phyloP scores from a whole-genome alignment of 2,888 invertebrate species.

The Nycteola revayana region DNA sequence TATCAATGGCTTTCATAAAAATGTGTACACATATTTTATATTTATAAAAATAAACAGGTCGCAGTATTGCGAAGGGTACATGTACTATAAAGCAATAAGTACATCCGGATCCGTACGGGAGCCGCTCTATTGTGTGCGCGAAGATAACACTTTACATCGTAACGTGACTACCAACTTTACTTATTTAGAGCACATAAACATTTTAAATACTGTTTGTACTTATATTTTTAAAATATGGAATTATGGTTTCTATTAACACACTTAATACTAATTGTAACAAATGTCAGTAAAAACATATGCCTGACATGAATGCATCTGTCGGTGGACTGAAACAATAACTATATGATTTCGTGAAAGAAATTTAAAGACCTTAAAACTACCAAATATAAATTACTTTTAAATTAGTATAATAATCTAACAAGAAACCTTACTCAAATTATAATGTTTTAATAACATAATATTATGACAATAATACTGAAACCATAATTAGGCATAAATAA shows the following conservation, averaged over 20 bases:
- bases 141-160: conserved; percentile 26
- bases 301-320: too few species aligned
- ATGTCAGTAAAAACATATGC: too few species aligned
- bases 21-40: not conserved
- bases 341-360: too few species aligned
- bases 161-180: conserved; percentile 11
- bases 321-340: too few species aligned
- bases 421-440: too few species aligned
- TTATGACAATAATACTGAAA: conserved; percentile 3
- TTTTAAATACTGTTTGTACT: conserved; percentile 8
- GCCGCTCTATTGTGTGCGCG: conserved; percentile 21
- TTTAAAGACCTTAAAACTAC: too few species aligned
- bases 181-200: conserved; percentile 18
- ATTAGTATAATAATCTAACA: too few species aligned
- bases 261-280: too few species aligned
- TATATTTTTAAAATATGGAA: too few species aligned
- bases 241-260: too few species aligned
- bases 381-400: too few species aligned
- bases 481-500: conserved; percentile 19
- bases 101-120: conserved; percentile 36
- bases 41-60: conserved; percentile 7
- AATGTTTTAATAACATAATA: too few species aligned
- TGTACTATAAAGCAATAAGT: conserved; percentile 39
- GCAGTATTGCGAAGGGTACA: conserved; percentile 18
- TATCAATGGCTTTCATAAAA: conserved; percentile 1